A percentile compares a stretch with the other conserved stretches of the same genome.
phyloP scores from a whole-genome alignment of 2,113 vertebrate genomes.

The Strigops habroptila region DNA sequence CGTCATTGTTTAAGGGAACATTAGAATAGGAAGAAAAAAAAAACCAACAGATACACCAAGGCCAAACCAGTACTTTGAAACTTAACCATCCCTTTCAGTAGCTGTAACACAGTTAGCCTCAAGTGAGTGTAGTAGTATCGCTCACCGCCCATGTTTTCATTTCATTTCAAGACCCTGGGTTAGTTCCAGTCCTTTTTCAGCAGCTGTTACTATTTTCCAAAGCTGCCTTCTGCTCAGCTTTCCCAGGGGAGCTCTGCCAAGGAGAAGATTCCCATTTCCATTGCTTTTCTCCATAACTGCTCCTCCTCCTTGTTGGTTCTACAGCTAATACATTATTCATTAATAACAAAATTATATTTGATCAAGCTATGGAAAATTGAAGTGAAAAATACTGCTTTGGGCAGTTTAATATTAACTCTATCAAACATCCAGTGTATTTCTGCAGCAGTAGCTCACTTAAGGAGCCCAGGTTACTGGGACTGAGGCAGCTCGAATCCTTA shows the following conservation, averaged over 20 bases:
- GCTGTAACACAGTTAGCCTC: background rate
- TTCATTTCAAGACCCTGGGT: slow-evolving; percentile 14
- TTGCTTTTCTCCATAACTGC: background rate
- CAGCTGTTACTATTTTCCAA: slow-evolving; percentile 60
- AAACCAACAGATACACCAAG: background rate
- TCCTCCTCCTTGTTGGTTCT: background rate
- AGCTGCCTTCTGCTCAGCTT: slow-evolving; percentile 59
- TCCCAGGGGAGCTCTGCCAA: slow-evolving; percentile 48
- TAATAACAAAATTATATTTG: background rate
- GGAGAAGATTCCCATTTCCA: slow-evolving; percentile 30
- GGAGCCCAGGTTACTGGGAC: background rate
- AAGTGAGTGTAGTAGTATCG: background rate
- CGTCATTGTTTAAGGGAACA: background rate
- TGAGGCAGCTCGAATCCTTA: background rate
- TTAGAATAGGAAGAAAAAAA: background rate
- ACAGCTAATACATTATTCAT: background rate
- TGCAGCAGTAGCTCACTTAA: background rate
- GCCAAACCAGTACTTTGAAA: background rate
- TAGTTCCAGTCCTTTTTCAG: slow-evolving; percentile 55
- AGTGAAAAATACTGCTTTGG: background rate
- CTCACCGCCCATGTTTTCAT: background rate
- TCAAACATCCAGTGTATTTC: background rate
- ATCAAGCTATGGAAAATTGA: background rate
- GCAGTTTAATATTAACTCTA: background rate
- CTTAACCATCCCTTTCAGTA: background rate